Conservation (phyloP, 2,113 vertebrate genomes). For the Ia io region DNA sequence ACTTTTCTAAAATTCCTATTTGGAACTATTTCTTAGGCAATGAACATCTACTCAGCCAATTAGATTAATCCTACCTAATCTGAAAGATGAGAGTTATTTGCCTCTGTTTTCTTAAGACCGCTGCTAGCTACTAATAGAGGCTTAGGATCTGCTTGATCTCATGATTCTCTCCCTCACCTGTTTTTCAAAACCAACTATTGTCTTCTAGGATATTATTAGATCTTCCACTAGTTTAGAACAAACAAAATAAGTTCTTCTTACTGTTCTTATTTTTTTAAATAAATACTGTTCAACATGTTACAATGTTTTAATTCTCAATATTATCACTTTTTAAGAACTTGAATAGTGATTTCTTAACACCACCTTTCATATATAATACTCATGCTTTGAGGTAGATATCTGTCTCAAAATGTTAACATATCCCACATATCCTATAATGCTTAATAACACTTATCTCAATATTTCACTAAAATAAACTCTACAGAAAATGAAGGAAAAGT, state of each 20-base stretch:
- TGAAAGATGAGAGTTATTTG: background rate
- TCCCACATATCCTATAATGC: background rate
- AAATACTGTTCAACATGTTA: slow-evolving; percentile 27
- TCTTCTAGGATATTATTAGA: background rate
- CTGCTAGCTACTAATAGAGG: background rate
- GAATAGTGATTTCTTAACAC: slow-evolving; percentile 1
- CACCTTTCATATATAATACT: background rate
- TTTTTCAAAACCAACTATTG: background rate
- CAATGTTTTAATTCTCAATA: slow-evolving; percentile 15
- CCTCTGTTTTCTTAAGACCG: background rate
- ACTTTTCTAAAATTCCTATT: slow-evolving; percentile 27
- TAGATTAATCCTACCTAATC: slow-evolving; percentile 12
- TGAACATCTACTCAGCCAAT: background rate
- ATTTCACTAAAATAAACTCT: slow-evolving; percentile 29
- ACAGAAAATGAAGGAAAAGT: slow-evolving; percentile 41
- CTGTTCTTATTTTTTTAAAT: background rate
- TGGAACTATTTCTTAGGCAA: background rate
- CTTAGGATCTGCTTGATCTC: background rate
- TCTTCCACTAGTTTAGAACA: slow-evolving; percentile 24
- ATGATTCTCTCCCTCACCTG: slow-evolving; percentile 9
- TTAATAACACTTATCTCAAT: background rate
- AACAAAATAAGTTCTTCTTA: slow-evolving; percentile 43
- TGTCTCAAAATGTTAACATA: slow-evolving; percentile 6
- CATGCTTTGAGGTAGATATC: background rate
- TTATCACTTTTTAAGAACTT: slow-evolving; percentile 12